A percentile compares a stretch with the other conserved stretches of the same genome.
phyloP scores from a whole-genome alignment of 2,888 invertebrate species.

The Galerucella nymphaeae region DNA sequence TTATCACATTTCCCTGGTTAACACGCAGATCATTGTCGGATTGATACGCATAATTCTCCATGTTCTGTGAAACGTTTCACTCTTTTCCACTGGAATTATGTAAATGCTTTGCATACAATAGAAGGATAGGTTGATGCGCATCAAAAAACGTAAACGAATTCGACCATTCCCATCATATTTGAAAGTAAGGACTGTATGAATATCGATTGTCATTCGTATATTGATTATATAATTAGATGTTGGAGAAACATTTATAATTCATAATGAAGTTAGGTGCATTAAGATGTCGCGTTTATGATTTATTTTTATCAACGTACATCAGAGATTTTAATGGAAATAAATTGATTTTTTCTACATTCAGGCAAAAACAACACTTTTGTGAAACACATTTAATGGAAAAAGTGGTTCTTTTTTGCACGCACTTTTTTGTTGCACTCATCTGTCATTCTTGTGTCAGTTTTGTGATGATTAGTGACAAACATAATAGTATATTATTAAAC shows the following conservation, averaged over 20 bases:
- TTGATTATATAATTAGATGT: slow-evolving; percentile 11
- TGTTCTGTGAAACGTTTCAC: slow-evolving; percentile 20
- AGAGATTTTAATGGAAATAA: no score
- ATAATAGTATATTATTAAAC: no score
- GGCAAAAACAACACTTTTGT: no score
- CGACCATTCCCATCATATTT: not conserved
- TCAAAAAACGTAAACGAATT: slow-evolving; percentile 6
- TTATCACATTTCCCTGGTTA: not conserved
- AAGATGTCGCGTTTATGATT: not conserved
- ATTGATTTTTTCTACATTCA: no score
- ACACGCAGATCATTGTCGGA: slow-evolving; percentile 41
- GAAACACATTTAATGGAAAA: no score
- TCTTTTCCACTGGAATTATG: not conserved
- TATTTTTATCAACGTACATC: no score
- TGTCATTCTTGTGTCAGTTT: no score
- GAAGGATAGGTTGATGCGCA: not conserved
- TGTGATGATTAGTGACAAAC: no score
- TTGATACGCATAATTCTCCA: slow-evolving; percentile 54
- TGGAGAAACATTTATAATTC: not conserved
- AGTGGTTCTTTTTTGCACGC: no score
- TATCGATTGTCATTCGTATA: slow-evolving; percentile 23
- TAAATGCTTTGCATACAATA: not conserved
- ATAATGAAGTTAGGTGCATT: not conserved
- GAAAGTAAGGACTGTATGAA: not conserved
- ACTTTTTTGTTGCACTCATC: no score